These are phyloP conservation scores for Saccopteryx leptura DNA, from an alignment of 2,113 vertebrate species.

Conservation along the genomic window DNA sequence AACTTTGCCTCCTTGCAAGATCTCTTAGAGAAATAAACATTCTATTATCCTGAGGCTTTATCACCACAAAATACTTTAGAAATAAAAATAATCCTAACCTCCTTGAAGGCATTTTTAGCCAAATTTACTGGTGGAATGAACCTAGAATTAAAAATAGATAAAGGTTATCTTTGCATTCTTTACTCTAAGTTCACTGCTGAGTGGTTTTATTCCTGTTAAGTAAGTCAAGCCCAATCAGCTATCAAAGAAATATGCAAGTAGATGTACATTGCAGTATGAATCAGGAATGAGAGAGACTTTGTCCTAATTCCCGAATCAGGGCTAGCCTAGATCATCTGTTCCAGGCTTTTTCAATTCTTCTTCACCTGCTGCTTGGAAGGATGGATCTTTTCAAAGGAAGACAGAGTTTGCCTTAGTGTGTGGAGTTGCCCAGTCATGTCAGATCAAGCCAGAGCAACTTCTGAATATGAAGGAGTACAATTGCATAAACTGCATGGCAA, in stretches of 20 bases:
- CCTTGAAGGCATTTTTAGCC: not conserved
- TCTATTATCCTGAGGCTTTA: not conserved
- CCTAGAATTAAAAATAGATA: constrained; percentile 38
- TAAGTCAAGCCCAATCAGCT: not conserved
- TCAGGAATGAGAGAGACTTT: not conserved
- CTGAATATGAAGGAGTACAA: not conserved
- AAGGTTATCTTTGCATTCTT: not conserved
- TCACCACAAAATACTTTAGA: not conserved
- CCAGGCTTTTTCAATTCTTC: not conserved
- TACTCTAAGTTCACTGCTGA: not conserved
- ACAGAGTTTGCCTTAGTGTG: not conserved
- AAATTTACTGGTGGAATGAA: not conserved
- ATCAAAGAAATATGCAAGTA: not conserved
- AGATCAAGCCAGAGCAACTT: not conserved
- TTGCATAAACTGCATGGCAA: not conserved
- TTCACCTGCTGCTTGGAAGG: not conserved
- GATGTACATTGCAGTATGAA: not conserved
- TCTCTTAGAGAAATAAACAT: constrained; percentile 4
- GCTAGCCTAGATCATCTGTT: not conserved
- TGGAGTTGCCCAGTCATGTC: not conserved
- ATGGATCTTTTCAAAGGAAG: constrained; percentile 22
- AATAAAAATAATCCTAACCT: constrained; percentile 16
- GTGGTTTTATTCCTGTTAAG: not conserved
- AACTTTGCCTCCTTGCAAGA: not conserved
- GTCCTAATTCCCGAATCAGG: not conserved